Evolutionary conservation across 35 echinoderm and acorn worm genomes (phyloP).

Genomic region (Chiridota heheva): DNA sequence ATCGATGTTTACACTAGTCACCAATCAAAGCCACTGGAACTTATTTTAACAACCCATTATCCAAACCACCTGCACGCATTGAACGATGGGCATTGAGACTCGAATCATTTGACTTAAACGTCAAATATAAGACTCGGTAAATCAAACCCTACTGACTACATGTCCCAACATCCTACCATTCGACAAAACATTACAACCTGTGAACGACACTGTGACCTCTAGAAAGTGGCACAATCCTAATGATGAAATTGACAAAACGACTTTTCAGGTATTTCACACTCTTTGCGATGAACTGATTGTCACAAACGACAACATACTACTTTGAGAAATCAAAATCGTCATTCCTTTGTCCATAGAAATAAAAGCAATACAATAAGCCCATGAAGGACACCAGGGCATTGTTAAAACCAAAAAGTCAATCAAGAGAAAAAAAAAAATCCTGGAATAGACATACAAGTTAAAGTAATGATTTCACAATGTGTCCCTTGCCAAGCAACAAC

Average conservation of each 20-base stretch:
- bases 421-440: constrained; percentile 27
- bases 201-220: constrained; percentile 10
- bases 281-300: constrained; percentile 49
- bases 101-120: constrained; percentile 37
- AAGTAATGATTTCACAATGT: constrained; percentile 17
- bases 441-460: constrained; percentile 25
- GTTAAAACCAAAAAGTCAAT: constrained; percentile 29
- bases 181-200: constrained; percentile 18
- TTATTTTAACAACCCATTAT: constrained; percentile 36
- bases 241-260: neutral
- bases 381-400: constrained; percentile 48
- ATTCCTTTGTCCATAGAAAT: constrained; percentile 5
- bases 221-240: constrained; percentile 13
- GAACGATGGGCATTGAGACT: constrained; percentile 49
- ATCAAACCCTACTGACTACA: constrained; percentile 54
- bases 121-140: constrained; percentile 42
- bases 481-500: constrained; percentile 38
- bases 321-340: neutral
- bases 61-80: constrained; percentile 49
- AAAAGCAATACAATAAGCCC: constrained; percentile 5
- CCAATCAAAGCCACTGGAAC: too few species aligned
- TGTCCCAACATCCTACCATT: constrained; percentile 29
- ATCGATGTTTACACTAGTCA: neutral
- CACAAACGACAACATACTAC: constrained; percentile 19
- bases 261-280: neutral